Base-by-base conservation (phyloP, 2,888 invertebrate genomes). In the Anthoptus insignis region DNA sequence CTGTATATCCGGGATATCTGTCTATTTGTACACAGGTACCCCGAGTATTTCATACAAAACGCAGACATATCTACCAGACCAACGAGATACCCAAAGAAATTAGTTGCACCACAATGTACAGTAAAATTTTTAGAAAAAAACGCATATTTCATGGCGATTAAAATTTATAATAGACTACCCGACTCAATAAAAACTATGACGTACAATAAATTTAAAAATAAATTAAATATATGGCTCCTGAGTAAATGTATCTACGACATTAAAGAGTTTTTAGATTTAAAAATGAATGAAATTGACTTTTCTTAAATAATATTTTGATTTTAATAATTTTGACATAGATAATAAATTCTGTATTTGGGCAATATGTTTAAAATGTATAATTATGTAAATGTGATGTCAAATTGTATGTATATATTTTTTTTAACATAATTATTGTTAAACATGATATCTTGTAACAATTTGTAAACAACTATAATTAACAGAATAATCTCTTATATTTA, bases 1-100 rank as follows among this genome's bases (percentile, higher is more conserved):
- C 5, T 56, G n/a, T 52, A 32, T 39, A 39, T 42, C 14, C 22
- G 39, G 34, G 56, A 54, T 8, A 24, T 54, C 11, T 57, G 45
- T 6, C 29, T 57, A 13, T 42, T 57, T 42, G 57, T 57, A 13
- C 45, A 45, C n/a, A 57, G 14, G n/a, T 45, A 57, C 9, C 57
- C 56, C 4, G 42, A 42, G 9, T 42, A 42, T 19, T 42, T 42
- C 19, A 3, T 2, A 19, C 16, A 42, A 19, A 42, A 42, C 2
- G 2, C 2, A 19, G 42, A 42, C 1, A 3, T 19, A 42, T 19
- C 7, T 42, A 9, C 16, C 9, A 42, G 42, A 42, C 42, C 42
- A 1, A 16, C 16, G 1, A 42, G 42, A 8, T 16, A 42, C 9
- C 16, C 16, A 42, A 8, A 42, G 8, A 16, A 19, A 8, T 19